These are phyloP conservation scores for Euura saliciscinereae DNA, from an alignment of 1,140 invertebrate genomes.

Conservation along the genomic window DNA sequence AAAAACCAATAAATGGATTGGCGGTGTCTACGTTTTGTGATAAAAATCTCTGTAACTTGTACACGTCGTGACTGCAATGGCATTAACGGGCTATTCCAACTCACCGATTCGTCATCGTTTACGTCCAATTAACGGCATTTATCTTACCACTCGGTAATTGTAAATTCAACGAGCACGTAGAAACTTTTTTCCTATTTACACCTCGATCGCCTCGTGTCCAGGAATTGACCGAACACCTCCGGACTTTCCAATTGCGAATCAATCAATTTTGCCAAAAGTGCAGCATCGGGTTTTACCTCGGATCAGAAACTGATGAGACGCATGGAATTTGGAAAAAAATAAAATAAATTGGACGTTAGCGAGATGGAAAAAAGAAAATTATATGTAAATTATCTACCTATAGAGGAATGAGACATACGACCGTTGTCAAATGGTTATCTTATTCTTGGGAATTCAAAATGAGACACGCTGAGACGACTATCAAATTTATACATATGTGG, in stretches of 20 bases:
- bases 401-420: not conserved
- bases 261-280: too few relatives aligned
- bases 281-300: too few relatives aligned
- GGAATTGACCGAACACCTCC: not conserved
- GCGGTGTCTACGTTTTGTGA: not conserved
- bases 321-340: too few relatives aligned
- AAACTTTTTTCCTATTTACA: not conserved
- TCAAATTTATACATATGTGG: too few relatives aligned
- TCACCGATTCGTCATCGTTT: not conserved
- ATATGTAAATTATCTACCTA: not conserved
- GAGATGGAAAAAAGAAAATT: too few relatives aligned
- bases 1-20: not conserved
- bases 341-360: too few relatives aligned
- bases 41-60: not conserved
- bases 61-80: not conserved
- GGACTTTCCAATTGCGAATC: too few relatives aligned
- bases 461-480: too few relatives aligned
- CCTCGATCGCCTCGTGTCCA: not conserved
- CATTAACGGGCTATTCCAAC: not conserved
- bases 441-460: too few relatives aligned
- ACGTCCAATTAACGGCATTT: slow-evolving; percentile 1
- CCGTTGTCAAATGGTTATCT: not conserved
- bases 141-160: slow-evolving; percentile 1
- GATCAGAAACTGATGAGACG: too few relatives aligned
- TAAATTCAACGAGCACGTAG: not conserved